Conservation (phyloP, 2,113 vertebrate genomes). For the Dipodomys spectabilis region DNA sequence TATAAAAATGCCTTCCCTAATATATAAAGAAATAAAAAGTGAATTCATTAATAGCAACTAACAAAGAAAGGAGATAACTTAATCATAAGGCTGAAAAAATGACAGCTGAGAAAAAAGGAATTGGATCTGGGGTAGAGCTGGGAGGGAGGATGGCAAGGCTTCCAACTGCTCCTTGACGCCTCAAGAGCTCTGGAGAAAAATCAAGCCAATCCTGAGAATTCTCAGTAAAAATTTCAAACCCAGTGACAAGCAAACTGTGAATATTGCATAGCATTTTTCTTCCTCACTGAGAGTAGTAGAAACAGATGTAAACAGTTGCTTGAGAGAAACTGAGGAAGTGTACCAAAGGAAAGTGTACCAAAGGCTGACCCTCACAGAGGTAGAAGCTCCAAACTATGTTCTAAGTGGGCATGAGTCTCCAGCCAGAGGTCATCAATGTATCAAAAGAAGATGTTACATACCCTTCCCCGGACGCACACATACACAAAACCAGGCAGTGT, state of each 20-base stretch:
- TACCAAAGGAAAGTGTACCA: background rate
- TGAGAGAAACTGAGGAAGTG: background rate
- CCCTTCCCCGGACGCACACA: no score
- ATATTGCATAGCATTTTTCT: background rate
- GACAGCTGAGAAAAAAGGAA: background rate
- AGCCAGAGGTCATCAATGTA: background rate
- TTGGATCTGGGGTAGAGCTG: background rate
- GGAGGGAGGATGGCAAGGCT: background rate
- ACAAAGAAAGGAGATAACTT: background rate
- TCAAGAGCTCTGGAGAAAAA: background rate
- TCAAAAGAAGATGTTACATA: background rate
- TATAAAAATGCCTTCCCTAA: background rate
- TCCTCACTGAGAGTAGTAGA: background rate
- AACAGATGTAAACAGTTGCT: background rate
- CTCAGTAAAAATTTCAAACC: constrained; percentile 16
- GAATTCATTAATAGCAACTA: background rate
- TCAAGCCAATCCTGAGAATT: constrained; percentile 13
- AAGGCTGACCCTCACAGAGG: background rate
- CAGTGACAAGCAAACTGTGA: constrained; percentile 32
- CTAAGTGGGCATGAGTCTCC: background rate
- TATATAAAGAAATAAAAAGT: background rate
- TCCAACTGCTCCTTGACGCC: background rate
- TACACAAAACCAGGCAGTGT: background rate
- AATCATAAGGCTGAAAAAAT: background rate
- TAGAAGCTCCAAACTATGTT: background rate